These are phyloP conservation scores for Crocidura indochinensis DNA, from an alignment of 2,797 vertebrate genomes.

Conservation along the genomic window DNA sequence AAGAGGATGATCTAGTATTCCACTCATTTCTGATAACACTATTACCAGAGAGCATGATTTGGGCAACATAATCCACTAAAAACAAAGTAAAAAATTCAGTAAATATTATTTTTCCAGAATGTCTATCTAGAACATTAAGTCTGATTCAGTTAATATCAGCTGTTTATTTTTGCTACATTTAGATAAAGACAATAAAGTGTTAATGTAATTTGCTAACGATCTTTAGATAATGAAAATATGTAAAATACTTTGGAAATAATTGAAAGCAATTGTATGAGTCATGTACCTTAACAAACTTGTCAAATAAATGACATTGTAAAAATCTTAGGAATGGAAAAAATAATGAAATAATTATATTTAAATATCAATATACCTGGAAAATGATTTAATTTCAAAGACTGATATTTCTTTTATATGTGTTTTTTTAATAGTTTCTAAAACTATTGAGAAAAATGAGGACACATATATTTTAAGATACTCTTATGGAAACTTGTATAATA, in stretches of 20 bases:
- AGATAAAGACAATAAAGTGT: slow-evolving; percentile 7
- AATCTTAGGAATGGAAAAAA: slow-evolving; percentile 3
- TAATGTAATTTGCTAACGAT: not conserved
- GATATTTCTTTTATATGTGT: not conserved
- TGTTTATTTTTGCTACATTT: slow-evolving; percentile 42
- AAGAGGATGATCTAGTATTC: not conserved
- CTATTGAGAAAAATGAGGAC: not conserved
- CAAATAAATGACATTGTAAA: not conserved
- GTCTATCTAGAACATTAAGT: not conserved
- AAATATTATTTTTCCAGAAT: not conserved
- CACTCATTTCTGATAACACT: not conserved
- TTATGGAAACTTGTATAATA: too few relatives aligned
- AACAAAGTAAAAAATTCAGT: slow-evolving; percentile 12
- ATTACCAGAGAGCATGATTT: not conserved
- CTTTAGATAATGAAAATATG: not conserved
- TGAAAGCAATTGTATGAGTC: not conserved
- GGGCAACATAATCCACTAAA: not conserved
- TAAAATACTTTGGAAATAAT: slow-evolving; percentile 1
- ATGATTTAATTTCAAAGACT: slow-evolving; percentile 7
- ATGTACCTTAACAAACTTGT: not conserved
- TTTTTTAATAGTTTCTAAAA: not conserved
- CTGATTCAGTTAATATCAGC: not conserved
- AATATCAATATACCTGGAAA: slow-evolving; percentile 23
- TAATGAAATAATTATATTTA: slow-evolving; percentile 45
- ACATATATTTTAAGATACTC: too few relatives aligned